Conservation (phyloP, 1,140 invertebrate species). For the Drosophila suzukii region DNA sequence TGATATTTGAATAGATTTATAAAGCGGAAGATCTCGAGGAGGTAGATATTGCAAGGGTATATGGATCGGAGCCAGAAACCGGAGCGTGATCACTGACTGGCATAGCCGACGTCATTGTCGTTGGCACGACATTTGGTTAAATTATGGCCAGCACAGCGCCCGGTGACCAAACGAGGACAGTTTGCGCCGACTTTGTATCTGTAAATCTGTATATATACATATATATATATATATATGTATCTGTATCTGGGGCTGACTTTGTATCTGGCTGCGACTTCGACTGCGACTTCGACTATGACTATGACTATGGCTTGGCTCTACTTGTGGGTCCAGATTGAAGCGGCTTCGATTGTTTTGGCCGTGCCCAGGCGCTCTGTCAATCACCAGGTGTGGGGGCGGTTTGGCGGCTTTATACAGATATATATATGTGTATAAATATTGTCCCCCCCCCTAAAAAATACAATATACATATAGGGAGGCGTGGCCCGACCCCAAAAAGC, state of each 20-base stretch:
- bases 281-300: conserved; percentile 1
- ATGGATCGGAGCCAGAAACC: conserved; percentile 22
- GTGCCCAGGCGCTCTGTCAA: conserved; percentile 67
- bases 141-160: conserved; percentile 56
- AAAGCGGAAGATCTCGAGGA: background rate
- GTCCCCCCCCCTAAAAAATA: no score
- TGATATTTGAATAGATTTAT: no score
- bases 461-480: conserved; percentile 13
- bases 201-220: background rate
- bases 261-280: conserved; percentile 13
- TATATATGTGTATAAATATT: background rate
- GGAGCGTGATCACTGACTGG: conserved; percentile 47
- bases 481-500: conserved; percentile 70
- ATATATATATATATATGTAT: background rate
- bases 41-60: conserved; percentile 8
- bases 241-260: background rate
- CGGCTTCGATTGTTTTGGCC: conserved; percentile 66
- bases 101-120: conserved; percentile 42
- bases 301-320: background rate
- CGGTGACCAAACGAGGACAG: conserved; percentile 69
- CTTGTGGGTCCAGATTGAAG: conserved; percentile 40
- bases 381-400: conserved; percentile 50
- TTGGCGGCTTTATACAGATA: conserved; percentile 2
- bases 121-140: conserved; percentile 73
- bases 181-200: conserved; percentile 6